Evolutionary conservation across 1,140 invertebrate species (phyloP), one percentile per base, ranked within the genome.

Genomic region (Parapsyche elsis): DNA sequence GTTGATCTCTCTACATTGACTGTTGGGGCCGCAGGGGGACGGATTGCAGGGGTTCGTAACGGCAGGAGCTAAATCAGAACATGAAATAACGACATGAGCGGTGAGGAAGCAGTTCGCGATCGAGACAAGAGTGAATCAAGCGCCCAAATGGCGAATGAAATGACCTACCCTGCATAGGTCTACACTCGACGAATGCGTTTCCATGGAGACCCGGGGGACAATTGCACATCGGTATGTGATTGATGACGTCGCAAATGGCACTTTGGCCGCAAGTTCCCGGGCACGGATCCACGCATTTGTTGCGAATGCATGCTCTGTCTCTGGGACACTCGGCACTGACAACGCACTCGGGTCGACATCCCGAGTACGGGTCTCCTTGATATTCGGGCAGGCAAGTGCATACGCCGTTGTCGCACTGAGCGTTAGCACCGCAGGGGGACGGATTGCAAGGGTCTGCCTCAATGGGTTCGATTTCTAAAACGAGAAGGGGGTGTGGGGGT

Each of bases 241-340:
- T 94, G 7, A 94, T 92, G 0, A 96, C 94, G 78, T 90, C 91
- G 85, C 95, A 97, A 81, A 94, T 90, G 0, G 95, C 94, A 84
- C 94, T 94, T 0, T 87, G 86, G 23, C 95, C 95, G 85, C 96
- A 97, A 10, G 94, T 91, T n/a, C 94, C 94, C 30, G 92, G 90
- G 86, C 96, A 97, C 9, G 95, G 95, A 89, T 97, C 93, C 59
- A 94, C 88, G 84, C 96, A 97, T 85, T 95, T 93, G 84, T 94
- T 93, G 84, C 93, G 93, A 14, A 95, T 88, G 86, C 96, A 97
- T 38, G 94, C 93, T 82, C 94, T 88, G 84, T 94, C 90, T 81
- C 92, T 91, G 0, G 94, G 89, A 86, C 96, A 97, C 84, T 97
- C 95, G 0, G 92, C 91, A 84, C 93, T 94, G 74, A 93, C 90